Conservation (phyloP, 2,888 invertebrate genomes). For the Gymnosoma rotundatum region DNA sequence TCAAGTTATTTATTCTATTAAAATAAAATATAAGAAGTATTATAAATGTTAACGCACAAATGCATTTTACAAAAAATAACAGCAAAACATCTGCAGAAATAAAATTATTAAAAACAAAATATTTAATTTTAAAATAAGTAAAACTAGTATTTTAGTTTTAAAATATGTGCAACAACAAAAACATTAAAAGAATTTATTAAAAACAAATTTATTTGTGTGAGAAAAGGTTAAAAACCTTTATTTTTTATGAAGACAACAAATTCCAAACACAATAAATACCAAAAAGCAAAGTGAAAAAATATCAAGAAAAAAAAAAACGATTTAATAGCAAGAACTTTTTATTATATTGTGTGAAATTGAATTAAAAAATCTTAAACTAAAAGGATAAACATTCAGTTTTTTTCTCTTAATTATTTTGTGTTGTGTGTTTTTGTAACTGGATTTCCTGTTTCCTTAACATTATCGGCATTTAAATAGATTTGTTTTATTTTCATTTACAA, state of each 20-base stretch:
- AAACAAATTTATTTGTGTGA: not conserved
- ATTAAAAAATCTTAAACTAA: constrained; percentile 23
- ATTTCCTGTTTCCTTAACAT: constrained; percentile 33
- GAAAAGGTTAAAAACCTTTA: constrained; percentile 61
- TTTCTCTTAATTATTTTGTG: not conserved
- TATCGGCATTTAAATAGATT: not conserved
- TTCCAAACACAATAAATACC: not conserved
- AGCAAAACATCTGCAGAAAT: constrained; percentile 21
- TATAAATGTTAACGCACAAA: constrained; percentile 40
- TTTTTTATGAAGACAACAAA: constrained; percentile 14
- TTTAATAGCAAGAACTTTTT: not conserved
- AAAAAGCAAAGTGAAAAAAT: constrained; percentile 1
- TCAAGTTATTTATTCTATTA: constrained; percentile 27
- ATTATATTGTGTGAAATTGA: constrained; percentile 26
- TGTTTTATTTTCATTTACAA: constrained; percentile 25
- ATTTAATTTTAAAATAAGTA: too few relatives aligned
- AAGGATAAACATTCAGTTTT: not conserved
- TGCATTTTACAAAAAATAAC: constrained; percentile 39
- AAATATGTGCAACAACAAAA: not conserved
- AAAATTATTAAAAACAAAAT: too few relatives aligned
- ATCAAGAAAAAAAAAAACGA: not conserved
- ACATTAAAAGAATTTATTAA: not conserved
- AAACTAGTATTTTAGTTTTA: constrained; percentile 1
- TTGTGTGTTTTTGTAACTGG: constrained; percentile 26
- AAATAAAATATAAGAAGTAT: constrained; percentile 28